Base-by-base conservation (phyloP, 2,888 invertebrate genomes). In the Dynastes grantii region DNA sequence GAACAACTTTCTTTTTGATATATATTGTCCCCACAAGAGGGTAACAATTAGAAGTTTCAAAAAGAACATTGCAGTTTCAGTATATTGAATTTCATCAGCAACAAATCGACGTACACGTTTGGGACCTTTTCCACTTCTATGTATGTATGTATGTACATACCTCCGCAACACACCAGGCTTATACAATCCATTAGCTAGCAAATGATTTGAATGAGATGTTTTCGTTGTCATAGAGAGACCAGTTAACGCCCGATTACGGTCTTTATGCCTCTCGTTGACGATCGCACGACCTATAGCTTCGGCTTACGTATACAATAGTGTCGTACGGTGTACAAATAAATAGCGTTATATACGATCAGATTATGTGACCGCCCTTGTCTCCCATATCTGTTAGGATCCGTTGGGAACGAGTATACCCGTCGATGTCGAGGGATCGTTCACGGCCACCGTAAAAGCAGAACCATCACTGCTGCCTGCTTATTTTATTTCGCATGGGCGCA, bases 401-500 rank as follows among this genome's bases (percentile, higher is more conserved):
- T 27, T 2, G 16, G 73, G 29, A 73, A 53, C 13, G 73, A 51
- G 13, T 40, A 49, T 32, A 63, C 29, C 27, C 58, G 73, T 27
- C 58, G 37, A 32, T 32, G 55, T 73, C 40, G 32, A 61, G 29
- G 40, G 40, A 73, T 73, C 51, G 73, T 73, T 58, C 40, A 58
- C 27, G 37, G 22, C n/a, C 11, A n/a, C 37, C 73, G 22, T 73
- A 58, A 73, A 73, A 73, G 55, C 58, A 58, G 45, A 45, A 11
- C 45, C 45, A 11, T 37, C 32, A 80, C 76, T 78, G 76, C 78
- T 22, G 8, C 8, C 81, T 79, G 45, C 80, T 80, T 77, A 80
- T 78, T 82, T 82, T 82, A 81, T 82, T 81, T 76, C 75, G 77
- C 61, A 49, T 45, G 11, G n/a, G 29, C 32, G 78, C 78, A 8